Evolutionary conservation across 2,888 invertebrate genomes (phyloP).

Genomic region (Eilema griseolum): DNA sequence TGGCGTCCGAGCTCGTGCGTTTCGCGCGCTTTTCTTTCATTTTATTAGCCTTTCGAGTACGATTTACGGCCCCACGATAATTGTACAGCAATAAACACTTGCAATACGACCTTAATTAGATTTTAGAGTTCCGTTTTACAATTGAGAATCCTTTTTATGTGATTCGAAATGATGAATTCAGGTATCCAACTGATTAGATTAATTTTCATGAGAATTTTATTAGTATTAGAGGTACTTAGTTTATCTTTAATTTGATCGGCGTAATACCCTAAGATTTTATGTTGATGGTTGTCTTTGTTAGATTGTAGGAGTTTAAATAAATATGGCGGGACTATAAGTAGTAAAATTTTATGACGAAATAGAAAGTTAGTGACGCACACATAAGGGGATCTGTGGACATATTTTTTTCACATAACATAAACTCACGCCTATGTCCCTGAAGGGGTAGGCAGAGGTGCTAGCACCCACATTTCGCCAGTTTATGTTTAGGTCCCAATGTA

Average conservation of each 20-base stretch:
- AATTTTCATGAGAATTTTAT: background rate
- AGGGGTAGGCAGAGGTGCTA: no score
- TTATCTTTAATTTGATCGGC: background rate
- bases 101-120: constrained; percentile 69
- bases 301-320: background rate
- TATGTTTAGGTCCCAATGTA: no score
- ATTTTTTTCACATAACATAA: no score
- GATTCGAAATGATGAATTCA: constrained; percentile 21
- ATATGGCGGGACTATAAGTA: background rate
- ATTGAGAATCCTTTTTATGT: constrained; percentile 45
- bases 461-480: no score
- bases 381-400: no score
- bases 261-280: background rate
- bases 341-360: no score
- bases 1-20: constrained; percentile 53
- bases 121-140: constrained; percentile 61
- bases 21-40: constrained; percentile 63
- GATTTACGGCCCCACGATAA: constrained; percentile 70
- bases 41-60: constrained; percentile 73
- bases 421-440: no score
- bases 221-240: background rate
- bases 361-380: no score
- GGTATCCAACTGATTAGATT: constrained; percentile 4
- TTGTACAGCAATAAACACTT: constrained; percentile 70
- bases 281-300: background rate